Conservation (phyloP, 2,888 invertebrate genomes). For the Brenthis ino region DNA sequence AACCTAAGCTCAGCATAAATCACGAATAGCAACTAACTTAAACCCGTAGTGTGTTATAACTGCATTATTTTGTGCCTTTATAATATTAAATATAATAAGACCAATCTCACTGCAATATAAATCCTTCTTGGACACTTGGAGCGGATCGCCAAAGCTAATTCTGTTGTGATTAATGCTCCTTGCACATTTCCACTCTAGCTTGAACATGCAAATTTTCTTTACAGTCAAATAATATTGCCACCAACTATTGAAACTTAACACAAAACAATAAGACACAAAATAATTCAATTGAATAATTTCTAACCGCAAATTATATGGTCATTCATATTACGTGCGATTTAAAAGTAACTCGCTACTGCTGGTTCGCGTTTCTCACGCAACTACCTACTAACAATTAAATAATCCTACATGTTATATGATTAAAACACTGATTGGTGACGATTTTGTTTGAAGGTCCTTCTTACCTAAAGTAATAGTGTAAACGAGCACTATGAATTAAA, state of each 20-base stretch:
- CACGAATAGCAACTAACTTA: constrained; percentile 40
- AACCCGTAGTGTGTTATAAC: constrained; percentile 39
- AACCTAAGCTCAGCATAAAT: constrained; percentile 38
- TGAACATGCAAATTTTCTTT: constrained; percentile 48
- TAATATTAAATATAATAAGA: constrained; percentile 40
- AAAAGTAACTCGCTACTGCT: constrained; percentile 70
- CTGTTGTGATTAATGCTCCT: constrained; percentile 80
- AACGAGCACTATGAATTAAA: background rate
- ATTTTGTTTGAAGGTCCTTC: constrained; percentile 41
- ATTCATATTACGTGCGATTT: constrained; percentile 50
- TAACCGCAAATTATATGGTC: constrained; percentile 37
- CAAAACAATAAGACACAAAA: constrained; percentile 26
- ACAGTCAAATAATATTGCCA: constrained; percentile 29
- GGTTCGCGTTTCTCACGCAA: constrained; percentile 80
- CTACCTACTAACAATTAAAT: constrained; percentile 70
- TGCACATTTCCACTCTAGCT: constrained; percentile 74
- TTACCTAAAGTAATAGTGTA: background rate
- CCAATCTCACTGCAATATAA: constrained; percentile 59
- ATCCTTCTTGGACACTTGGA: constrained; percentile 74
- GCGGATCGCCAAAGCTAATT: constrained; percentile 82
- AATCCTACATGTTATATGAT: constrained; percentile 66
- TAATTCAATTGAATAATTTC: constrained; percentile 6
- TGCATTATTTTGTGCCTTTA: constrained; percentile 46
- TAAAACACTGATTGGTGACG: constrained; percentile 58
- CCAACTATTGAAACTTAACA: constrained; percentile 49